Evolutionary conservation across 1,140 invertebrate genomes (phyloP).

Genomic region (Leptoteleia sp.): DNA sequence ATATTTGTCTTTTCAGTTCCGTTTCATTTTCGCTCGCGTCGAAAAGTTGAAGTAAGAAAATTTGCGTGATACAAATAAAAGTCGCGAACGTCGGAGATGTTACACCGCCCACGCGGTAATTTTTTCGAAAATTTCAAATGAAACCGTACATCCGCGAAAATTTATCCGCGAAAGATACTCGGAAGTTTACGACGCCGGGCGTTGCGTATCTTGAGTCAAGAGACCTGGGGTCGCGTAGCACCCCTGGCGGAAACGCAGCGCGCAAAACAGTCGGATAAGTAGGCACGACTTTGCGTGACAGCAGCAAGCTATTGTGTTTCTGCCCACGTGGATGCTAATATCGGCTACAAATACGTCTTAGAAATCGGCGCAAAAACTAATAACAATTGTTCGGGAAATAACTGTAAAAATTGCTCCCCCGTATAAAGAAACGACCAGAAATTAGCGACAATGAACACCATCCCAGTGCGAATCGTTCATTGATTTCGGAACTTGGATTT

Average conservation of each 20-base stretch:
- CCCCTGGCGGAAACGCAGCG: constrained; percentile 62
- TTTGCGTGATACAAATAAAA: too few relatives aligned
- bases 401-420: constrained; percentile 14
- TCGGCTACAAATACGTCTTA: constrained; percentile 67
- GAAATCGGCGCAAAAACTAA: constrained; percentile 48
- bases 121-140: neutral
- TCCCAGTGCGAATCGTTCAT: too few relatives aligned
- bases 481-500: too few relatives aligned
- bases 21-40: too few relatives aligned
- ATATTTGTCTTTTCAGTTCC: too few relatives aligned
- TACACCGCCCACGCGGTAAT: neutral
- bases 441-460: neutral
- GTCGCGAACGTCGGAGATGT: too few relatives aligned
- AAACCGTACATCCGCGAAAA: constrained; percentile 10
- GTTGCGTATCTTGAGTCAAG: constrained; percentile 39
- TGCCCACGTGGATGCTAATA: constrained; percentile 72
- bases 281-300: constrained; percentile 57
- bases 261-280: constrained; percentile 62
- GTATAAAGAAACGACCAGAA: constrained; percentile 5
- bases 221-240: constrained; percentile 35
- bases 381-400: constrained; percentile 29
- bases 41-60: too few relatives aligned
- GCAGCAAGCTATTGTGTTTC: constrained; percentile 68
- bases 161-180: constrained; percentile 36
- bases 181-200: constrained; percentile 32